phyloP scores from a whole-genome alignment of 2,113 vertebrate genomes.

The Sisor rabdophorus region DNA sequence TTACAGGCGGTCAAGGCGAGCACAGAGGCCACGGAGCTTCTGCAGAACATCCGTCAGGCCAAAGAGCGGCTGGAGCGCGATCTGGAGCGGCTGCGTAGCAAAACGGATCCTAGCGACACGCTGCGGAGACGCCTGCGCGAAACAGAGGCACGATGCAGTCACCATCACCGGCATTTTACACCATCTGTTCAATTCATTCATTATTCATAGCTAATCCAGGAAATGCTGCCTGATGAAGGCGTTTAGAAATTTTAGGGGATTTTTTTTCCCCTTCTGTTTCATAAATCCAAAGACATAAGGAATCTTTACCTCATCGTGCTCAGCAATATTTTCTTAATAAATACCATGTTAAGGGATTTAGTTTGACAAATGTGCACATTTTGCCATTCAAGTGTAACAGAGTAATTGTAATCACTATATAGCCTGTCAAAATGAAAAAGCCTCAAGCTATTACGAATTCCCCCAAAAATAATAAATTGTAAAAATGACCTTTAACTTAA shows the following conservation, averaged over 20 bases:
- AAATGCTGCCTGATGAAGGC: background rate
- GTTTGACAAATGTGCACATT: slow-evolving; percentile 4
- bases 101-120: slow-evolving; percentile 88
- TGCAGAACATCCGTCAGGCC: slow-evolving; percentile 97
- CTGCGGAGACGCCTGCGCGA: slow-evolving; percentile 89
- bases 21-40: slow-evolving; percentile 93
- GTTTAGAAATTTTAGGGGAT: background rate
- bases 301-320: background rate
- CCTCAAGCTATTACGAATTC: background rate
- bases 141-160: slow-evolving; percentile 76
- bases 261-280: background rate
- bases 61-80: slow-evolving; percentile 94
- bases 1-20: slow-evolving; percentile 92
- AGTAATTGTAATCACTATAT: background rate
- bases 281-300: background rate
- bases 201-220: background rate
- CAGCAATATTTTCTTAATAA: background rate
- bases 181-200: slow-evolving; percentile 14
- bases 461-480: background rate
- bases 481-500: background rate
- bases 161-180: background rate
- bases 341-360: background rate
- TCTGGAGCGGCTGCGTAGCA: slow-evolving; percentile 85
- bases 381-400: background rate
- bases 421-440: background rate